Evolutionary conservation across 2,888 invertebrate species (phyloP), one percentile per base, ranked within the genome.

Genomic region (Lamproptera curius): DNA sequence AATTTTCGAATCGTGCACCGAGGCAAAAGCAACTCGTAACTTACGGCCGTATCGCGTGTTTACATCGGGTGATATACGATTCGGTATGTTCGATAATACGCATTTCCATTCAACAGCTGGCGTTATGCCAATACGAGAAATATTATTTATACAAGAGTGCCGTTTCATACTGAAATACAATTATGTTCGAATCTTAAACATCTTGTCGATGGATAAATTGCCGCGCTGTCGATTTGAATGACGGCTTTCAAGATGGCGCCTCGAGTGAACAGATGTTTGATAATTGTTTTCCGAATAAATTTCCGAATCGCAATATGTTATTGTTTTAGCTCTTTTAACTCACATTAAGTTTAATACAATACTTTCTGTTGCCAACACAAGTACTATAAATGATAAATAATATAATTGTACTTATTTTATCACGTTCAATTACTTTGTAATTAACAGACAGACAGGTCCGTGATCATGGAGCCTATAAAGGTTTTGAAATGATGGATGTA

Each of bases 81-180:
- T n/a, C 39, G 34, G 39, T 36, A 13, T 26, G 16, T 13, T 13
- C 11, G 36, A 43, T 36, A 42, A 42, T 35, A 20, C 15, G n/a
- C 10, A 26, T 26, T 35, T 14, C 28, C 46, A 16, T 41, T 45
- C 33, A 8, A 26, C n/a, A 16, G 9, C 31, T 46, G 46, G 46
- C 28, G 1, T 1, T 1, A n/a, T 2, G 41, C 46, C 46, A 41
- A 20, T 28, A 17, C 17, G 35, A 6, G 14, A 14, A 31, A 33
- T 34, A 40, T 46, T 46, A 46, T 46, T 46, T 46, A 41, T 31
- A 17, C 36, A 42, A 28, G 35, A 46, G 46, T 46, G 41, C 41
- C 28, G 16, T 35, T 46, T 31, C 35, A 33, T 34, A 15, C 13
- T n/a, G 36, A 28, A 41, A 36, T 41, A 17, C 1, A 46, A 36